phyloP scores from a whole-genome alignment of 2,113 vertebrate genomes.

The Amphiprion ocellaris region DNA sequence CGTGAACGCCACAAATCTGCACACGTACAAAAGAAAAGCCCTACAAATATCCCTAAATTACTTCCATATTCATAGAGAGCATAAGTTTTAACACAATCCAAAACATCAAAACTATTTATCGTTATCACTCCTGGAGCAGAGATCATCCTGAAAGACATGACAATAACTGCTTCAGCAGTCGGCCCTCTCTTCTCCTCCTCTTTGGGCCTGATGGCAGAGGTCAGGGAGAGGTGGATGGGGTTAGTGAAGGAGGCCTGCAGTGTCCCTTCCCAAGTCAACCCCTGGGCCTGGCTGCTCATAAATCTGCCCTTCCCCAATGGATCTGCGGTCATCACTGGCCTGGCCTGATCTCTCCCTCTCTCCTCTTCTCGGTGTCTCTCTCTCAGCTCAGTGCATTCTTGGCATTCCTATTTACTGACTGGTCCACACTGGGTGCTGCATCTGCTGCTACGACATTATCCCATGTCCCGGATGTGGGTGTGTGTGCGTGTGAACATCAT shows the following conservation, averaged over 20 bases:
- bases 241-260: constrained; percentile 25
- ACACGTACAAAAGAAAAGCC: background rate
- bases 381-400: constrained; percentile 73
- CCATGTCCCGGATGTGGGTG: constrained; percentile 37
- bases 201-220: constrained; percentile 21
- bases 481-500: constrained; percentile 28
- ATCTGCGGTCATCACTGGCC: constrained; percentile 48
- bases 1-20: background rate
- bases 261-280: constrained; percentile 49
- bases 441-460: constrained; percentile 66
- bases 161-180: background rate
- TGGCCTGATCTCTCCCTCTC: constrained; percentile 38
- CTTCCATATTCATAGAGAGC: background rate
- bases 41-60: background rate
- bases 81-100: background rate
- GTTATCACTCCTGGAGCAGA: background rate
- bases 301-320: constrained; percentile 63
- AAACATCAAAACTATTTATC: background rate
- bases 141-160: background rate
- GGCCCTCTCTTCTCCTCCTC: background rate
- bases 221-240: constrained; percentile 49
- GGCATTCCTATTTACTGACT: constrained; percentile 78
- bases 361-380: constrained; percentile 34
- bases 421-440: constrained; percentile 49
- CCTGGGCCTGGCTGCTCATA: constrained; percentile 56